These are phyloP conservation scores for Clitarchus hookeri DNA, from an alignment of 2,888 invertebrate species.

Conservation along the genomic window DNA sequence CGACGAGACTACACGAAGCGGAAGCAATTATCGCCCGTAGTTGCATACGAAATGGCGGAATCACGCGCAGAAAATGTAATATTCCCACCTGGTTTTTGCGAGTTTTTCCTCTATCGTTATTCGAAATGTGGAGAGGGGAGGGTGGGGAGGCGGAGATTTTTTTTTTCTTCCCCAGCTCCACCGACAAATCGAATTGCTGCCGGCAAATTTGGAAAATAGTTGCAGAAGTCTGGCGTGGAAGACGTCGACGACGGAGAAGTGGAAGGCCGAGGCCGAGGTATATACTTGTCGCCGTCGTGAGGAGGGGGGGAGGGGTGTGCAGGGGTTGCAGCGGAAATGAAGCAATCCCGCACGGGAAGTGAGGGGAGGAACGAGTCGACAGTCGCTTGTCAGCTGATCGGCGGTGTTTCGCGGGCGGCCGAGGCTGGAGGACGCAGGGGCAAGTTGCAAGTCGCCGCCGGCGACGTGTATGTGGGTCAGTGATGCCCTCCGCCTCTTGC, in stretches of 20 bases:
- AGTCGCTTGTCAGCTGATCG: constrained; percentile 23
- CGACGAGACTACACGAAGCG: no score
- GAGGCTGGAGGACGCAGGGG: neutral
- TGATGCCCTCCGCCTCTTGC: no score
- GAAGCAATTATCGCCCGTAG: neutral
- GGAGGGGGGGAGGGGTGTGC: neutral
- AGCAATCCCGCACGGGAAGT: constrained; percentile 40
- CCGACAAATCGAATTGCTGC: no score
- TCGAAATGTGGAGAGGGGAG: neutral
- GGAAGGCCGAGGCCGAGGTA: no score
- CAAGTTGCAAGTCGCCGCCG: neutral
- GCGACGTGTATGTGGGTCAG: neutral
- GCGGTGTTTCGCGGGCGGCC: neutral
- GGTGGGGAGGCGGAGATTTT: neutral
- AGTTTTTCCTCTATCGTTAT: neutral
- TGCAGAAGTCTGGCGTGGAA: neutral
- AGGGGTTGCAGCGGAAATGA: constrained; percentile 35
- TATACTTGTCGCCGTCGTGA: no score
- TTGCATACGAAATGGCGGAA: neutral
- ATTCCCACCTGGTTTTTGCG: neutral
- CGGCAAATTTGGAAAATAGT: neutral
- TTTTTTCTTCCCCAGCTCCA: no score
- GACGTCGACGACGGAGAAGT: no score
- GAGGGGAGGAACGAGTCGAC: constrained; percentile 4
- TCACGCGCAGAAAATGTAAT: constrained; percentile 11